Conservation (phyloP, 2,888 invertebrate genomes). For the Onchidella celtica region DNA sequence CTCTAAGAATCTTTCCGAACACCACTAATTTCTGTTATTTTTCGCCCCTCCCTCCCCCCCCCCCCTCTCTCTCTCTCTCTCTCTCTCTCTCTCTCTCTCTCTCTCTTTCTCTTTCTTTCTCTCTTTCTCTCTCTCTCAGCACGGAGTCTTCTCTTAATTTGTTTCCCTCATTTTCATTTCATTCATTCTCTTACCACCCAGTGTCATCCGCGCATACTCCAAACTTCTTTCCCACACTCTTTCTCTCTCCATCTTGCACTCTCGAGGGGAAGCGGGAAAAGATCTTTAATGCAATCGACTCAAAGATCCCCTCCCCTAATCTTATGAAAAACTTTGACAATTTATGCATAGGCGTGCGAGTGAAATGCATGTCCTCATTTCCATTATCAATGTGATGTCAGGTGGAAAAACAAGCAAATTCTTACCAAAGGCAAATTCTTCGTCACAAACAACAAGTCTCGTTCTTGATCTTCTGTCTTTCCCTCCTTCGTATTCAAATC, state of each 20-base stretch:
- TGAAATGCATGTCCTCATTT: too few species aligned
- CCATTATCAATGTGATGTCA: too few species aligned
- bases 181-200: neutral
- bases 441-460: too few species aligned
- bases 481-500: too few species aligned
- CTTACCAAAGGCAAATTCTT: too few species aligned
- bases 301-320: too few species aligned
- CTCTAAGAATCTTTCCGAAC: neutral
- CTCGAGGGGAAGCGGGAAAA: too few species aligned
- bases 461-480: too few species aligned
- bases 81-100: neutral
- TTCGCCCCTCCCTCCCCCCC: neutral
- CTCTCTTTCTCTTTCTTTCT: slow-evolving; percentile 6
- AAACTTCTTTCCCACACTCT: neutral
- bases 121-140: slow-evolving; percentile 10
- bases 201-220: neutral
- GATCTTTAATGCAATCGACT: too few species aligned
- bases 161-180: neutral
- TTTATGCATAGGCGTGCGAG: too few species aligned
- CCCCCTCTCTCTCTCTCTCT: neutral
- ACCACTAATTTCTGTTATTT: neutral
- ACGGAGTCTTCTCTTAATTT: neutral
- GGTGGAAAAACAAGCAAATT: too few species aligned
- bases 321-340: too few species aligned
- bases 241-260: neutral